Conservation (phyloP, 2,888 invertebrate species). For the Aplocera efformata region DNA sequence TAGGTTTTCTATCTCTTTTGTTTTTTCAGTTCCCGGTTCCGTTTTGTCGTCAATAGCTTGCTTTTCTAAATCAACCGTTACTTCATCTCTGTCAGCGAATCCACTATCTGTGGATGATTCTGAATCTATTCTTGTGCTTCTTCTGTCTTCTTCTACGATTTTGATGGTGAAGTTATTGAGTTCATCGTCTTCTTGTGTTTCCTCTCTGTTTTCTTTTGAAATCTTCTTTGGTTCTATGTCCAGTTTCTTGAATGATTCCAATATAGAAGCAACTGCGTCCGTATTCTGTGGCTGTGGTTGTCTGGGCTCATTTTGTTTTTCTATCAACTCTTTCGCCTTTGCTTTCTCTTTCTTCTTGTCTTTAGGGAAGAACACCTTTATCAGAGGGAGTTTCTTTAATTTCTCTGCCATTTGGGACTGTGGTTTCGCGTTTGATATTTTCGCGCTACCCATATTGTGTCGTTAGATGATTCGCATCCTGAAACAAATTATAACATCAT, state of each 20-base stretch:
- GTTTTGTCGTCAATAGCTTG: constrained; percentile 32
- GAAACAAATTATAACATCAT: constrained; percentile 22
- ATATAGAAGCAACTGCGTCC: constrained; percentile 14
- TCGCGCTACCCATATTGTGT: constrained; percentile 54
- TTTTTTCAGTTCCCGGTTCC: constrained; percentile 4
- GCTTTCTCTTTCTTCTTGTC: constrained; percentile 35
- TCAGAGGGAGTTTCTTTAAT: constrained; percentile 8
- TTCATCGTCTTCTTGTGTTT: constrained; percentile 41
- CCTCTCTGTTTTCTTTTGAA: constrained; percentile 21
- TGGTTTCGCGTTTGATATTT: constrained; percentile 35
- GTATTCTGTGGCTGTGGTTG: background rate
- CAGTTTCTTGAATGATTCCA: constrained; percentile 19
- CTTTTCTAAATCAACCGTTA: constrained; percentile 43
- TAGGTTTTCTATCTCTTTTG: background rate
- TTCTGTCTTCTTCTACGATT: constrained; percentile 44
- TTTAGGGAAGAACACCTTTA: constrained; percentile 32
- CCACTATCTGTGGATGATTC: constrained; percentile 67
- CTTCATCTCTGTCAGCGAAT: constrained; percentile 44
- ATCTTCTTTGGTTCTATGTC: constrained; percentile 4
- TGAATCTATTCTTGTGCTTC: constrained; percentile 47
- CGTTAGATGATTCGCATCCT: constrained; percentile 22
- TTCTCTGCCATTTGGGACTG: constrained; percentile 51
- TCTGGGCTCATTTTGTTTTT: constrained; percentile 7
- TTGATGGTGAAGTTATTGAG: constrained; percentile 48
- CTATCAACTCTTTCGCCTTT: constrained; percentile 18